Evolutionary conservation across 2,888 invertebrate genomes (phyloP).

Genomic region (Smittia aterrima): DNA sequence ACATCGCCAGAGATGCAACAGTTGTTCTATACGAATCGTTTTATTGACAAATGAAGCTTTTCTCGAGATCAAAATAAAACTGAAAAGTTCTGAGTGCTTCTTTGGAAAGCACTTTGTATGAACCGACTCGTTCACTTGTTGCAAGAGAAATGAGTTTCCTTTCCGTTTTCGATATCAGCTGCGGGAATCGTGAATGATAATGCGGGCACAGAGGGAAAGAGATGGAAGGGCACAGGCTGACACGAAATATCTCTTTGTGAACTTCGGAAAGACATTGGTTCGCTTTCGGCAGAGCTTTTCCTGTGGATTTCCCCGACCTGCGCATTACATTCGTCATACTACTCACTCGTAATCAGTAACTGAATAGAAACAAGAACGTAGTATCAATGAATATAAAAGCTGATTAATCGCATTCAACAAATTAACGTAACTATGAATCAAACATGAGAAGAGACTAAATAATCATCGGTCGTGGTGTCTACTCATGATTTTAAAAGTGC

Average conservation of each 20-base stretch:
- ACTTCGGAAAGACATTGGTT: no score
- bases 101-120: neutral
- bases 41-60: neutral
- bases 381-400: no score
- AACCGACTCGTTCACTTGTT: constrained; percentile 35
- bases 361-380: no score
- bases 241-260: neutral
- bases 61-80: neutral
- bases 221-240: neutral
- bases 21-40: no score
- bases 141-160: constrained; percentile 33
- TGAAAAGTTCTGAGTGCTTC: neutral
- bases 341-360: no score
- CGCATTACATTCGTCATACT: neutral
- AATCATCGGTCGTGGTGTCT: no score
- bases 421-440: no score
- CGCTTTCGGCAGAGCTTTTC: neutral
- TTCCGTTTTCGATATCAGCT: constrained; percentile 27
- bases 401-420: no score
- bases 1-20: no score
- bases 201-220: neutral
- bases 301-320: neutral
- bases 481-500: no score
- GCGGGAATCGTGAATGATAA: neutral
- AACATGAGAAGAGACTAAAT: no score